Conservation (phyloP, 2,797 vertebrate species). For the Heteromormyrus szaboi region DNA sequence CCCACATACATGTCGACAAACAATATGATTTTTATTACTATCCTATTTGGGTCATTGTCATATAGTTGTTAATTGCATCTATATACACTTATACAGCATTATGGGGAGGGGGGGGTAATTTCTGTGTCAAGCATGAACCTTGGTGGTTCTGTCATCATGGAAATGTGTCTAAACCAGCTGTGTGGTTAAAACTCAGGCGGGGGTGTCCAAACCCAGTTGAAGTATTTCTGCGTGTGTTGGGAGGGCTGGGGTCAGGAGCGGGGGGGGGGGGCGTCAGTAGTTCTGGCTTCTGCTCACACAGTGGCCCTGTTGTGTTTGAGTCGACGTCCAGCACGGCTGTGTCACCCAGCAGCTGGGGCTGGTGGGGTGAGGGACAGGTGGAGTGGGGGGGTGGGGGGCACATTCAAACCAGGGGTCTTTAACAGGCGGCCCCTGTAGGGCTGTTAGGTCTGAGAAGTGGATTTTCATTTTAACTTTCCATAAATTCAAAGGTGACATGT, state of each 20-base stretch:
- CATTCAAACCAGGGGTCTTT: constrained; percentile 9
- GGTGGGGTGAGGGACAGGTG: constrained; percentile 22
- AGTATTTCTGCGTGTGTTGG: not conserved
- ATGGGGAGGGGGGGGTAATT: not conserved
- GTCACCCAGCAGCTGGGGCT: constrained; percentile 14
- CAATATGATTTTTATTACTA: not conserved
- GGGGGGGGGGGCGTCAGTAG: constrained; percentile 25
- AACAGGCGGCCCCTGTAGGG: constrained; percentile 51
- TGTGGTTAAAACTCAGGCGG: not conserved
- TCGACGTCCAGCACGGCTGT: constrained; percentile 32
- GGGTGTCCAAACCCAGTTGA: not conserved
- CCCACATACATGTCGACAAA: not conserved
- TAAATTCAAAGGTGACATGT: not conserved
- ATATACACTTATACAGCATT: not conserved
- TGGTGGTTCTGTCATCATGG: not conserved
- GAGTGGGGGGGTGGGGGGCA: not conserved
- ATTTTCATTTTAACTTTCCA: not conserved
- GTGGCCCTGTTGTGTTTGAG: constrained; percentile 27
- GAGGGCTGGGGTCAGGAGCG: not conserved
- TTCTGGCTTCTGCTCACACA: constrained; percentile 29
- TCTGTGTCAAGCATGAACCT: not conserved
- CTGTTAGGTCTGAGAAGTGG: not conserved
- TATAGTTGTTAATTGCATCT: not conserved
- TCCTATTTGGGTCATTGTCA: not conserved
- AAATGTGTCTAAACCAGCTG: not conserved